Conservation (phyloP, 2,888 invertebrate genomes). For the Heteromurus nitidus region DNA sequence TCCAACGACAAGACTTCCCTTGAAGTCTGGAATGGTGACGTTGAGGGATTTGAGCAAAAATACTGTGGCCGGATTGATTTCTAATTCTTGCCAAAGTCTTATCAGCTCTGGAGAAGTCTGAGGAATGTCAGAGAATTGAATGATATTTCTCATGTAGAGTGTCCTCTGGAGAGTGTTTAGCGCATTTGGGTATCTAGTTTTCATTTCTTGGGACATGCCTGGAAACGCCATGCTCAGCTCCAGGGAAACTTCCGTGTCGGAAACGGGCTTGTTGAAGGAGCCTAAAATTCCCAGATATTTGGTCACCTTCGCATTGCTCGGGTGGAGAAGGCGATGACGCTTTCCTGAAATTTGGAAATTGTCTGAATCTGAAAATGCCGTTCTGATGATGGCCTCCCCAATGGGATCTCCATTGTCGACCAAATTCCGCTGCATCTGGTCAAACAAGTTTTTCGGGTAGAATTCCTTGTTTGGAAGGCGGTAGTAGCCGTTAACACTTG, state of each 20-base stretch:
- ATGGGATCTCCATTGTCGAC: constrained; percentile 44
- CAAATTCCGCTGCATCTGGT: constrained; percentile 47
- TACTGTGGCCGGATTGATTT: constrained; percentile 28
- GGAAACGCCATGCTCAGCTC: constrained; percentile 9
- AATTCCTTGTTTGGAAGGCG: constrained; percentile 63
- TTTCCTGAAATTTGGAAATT: constrained; percentile 42
- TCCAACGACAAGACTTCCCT: constrained; percentile 24
- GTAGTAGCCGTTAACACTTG: constrained; percentile 58
- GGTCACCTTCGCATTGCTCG: constrained; percentile 33
- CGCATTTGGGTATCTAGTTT: constrained; percentile 3
- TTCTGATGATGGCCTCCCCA: constrained; percentile 62
- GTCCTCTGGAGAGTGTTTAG: constrained; percentile 26
- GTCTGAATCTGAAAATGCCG: constrained; percentile 56
- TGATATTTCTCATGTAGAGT: constrained; percentile 39
- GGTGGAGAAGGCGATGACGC: constrained; percentile 13
- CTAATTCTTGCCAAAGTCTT: constrained; percentile 39
- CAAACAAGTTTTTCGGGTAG: constrained; percentile 66
- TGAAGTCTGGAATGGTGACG: constrained; percentile 46
- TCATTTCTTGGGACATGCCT: constrained; percentile 22
- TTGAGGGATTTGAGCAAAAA: constrained; percentile 46
- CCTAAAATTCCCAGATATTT: constrained; percentile 50
- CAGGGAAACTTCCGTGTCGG: constrained; percentile 44
- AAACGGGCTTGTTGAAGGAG: constrained; percentile 29
- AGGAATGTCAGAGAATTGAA: constrained; percentile 33
- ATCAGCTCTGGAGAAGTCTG: constrained; percentile 29